Evolutionary conservation across 35 echinoderm and acorn worm genomes (phyloP).

Genomic region (Strongylocentrotus purpuratus): DNA sequence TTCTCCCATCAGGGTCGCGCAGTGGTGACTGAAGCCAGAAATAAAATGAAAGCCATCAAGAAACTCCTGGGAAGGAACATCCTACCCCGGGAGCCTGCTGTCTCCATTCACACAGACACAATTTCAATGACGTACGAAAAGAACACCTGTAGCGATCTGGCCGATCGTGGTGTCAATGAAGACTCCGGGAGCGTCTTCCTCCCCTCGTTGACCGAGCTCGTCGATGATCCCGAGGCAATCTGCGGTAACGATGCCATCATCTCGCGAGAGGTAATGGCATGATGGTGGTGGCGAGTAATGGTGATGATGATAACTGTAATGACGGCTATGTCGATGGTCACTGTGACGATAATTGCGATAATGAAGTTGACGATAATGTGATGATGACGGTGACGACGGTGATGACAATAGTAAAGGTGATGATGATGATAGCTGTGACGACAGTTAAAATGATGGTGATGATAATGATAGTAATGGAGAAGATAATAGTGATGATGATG

Average conservation of each 20-base stretch:
- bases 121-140: constrained; percentile 47
- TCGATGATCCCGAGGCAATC: not conserved
- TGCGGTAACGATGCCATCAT: not conserved
- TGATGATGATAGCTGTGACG: no score
- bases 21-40: not conserved
- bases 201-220: constrained; percentile 46
- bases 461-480: no score
- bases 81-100: constrained; percentile 57
- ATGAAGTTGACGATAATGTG: no score
- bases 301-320: no score
- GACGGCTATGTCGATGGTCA: no score
- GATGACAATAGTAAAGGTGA: no score
- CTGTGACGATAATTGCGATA: no score
- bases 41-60: not conserved
- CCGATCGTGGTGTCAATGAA: not conserved
- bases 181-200: constrained; percentile 53
- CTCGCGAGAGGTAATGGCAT: not conserved
- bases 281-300: not conserved
- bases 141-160: not conserved
- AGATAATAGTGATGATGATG: no score
- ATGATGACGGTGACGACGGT: no score
- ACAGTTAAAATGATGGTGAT: no score
- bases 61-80: constrained; percentile 48
- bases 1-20: not conserved
- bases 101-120: not conserved